Conservation (phyloP, 2,797 vertebrate genomes). For the Gallinago nigripennis region DNA sequence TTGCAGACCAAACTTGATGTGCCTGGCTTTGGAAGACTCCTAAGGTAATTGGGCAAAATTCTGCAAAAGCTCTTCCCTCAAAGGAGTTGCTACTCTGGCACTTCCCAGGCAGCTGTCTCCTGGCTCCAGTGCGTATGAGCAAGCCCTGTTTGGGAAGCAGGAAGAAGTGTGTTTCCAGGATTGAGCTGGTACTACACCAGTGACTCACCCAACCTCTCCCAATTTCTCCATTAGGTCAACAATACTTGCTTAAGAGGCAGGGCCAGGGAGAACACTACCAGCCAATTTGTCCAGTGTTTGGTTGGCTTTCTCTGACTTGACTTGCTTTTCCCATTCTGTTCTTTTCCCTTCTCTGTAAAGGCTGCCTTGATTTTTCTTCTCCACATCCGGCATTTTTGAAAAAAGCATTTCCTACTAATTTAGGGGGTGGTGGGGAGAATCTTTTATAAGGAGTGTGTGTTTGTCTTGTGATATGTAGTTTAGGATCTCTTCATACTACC, state of each 20-base stretch:
- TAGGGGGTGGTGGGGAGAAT: fast-evolving
- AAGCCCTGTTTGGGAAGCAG: background rate
- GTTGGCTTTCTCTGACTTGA: background rate
- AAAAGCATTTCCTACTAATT: background rate
- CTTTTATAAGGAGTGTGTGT: background rate
- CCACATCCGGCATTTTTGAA: background rate
- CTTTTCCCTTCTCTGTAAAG: background rate
- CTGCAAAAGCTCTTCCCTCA: background rate
- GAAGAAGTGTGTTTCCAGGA: background rate
- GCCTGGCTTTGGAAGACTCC: background rate
- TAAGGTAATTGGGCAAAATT: background rate
- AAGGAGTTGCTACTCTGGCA: background rate
- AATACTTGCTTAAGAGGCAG: background rate
- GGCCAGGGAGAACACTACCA: background rate
- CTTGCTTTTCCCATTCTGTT: background rate
- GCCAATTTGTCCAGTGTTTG: background rate
- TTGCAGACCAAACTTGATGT: background rate
- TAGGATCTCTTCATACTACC: background rate
- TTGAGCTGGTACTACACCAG: background rate
- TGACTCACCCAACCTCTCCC: conserved; percentile 35
- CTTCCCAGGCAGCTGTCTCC: background rate
- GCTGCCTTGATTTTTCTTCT: background rate
- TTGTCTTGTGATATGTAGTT: background rate
- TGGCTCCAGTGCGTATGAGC: background rate
- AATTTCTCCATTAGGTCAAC: background rate